phyloP scores from a whole-genome alignment of 2,797 vertebrate species.

The Acipenser ruthenus region DNA sequence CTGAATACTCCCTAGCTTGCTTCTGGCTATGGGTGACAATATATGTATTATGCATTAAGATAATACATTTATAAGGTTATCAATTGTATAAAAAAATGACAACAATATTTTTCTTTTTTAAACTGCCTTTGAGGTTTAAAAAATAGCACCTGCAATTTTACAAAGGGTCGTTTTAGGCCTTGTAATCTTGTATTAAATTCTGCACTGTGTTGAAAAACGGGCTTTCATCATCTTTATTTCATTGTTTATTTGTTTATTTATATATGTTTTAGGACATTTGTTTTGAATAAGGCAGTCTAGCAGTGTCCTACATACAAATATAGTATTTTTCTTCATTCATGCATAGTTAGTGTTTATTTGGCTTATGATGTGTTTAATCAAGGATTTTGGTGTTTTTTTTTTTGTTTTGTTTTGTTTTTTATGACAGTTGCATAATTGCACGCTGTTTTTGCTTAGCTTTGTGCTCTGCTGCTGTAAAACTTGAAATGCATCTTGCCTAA shows the following conservation, averaged over 20 bases:
- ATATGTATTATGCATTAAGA: conserved; percentile 68
- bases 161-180: no score
- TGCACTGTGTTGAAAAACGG: conserved; percentile 40
- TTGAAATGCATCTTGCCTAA: conserved; percentile 46
- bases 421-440: conserved; percentile 29
- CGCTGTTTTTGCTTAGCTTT: conserved; percentile 47
- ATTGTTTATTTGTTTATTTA: conserved; percentile 30
- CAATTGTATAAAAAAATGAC: conserved; percentile 44
- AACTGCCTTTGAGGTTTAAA: no score
- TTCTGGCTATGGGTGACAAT: conserved; percentile 52
- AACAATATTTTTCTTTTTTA: no score
- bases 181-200: no score
- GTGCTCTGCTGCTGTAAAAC: conserved; percentile 26
- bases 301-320: conserved; percentile 44
- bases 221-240: conserved; percentile 36
- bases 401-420: no score
- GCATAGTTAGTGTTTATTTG: conserved; percentile 40
- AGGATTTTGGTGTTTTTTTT: conserved; percentile 30
- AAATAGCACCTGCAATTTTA: no score
- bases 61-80: conserved; percentile 74
- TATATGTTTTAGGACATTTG: conserved; percentile 34
- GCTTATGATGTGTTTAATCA: conserved; percentile 32
- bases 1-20: conserved; percentile 47
- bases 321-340: conserved; percentile 36
- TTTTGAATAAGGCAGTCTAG: conserved; percentile 32